Evolutionary conservation across 2,888 invertebrate genomes (phyloP).

Genomic region (Epirrhoe tristata): DNA sequence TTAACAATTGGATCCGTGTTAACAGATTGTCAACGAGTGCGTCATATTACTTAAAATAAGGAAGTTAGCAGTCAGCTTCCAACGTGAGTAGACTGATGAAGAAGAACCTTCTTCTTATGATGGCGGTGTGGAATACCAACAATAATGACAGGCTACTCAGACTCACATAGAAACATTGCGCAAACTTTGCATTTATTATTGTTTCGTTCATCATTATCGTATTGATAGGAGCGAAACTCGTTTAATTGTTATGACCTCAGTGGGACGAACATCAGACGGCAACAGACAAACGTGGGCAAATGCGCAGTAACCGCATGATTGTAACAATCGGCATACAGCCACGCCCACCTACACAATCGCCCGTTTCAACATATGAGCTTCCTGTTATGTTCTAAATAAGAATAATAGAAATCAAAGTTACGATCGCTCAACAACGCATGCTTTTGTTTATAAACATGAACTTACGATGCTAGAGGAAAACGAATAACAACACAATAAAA

Average conservation of each 20-base stretch:
- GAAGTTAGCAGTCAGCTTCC: constrained; percentile 22
- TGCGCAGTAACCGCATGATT: constrained; percentile 69
- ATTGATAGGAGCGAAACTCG: constrained; percentile 60
- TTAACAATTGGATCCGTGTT: neutral
- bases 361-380: constrained; percentile 68
- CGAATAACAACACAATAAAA: constrained; percentile 23
- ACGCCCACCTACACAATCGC: constrained; percentile 74
- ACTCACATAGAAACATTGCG: constrained; percentile 21
- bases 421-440: constrained; percentile 16
- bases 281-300: constrained; percentile 55
- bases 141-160: neutral
- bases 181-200: constrained; percentile 39
- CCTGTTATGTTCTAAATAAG: constrained; percentile 67
- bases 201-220: constrained; percentile 24
- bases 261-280: constrained; percentile 52
- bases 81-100: constrained; percentile 30
- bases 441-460: constrained; percentile 36
- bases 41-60: constrained; percentile 20
- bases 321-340: constrained; percentile 65
- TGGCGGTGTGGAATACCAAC: constrained; percentile 4
- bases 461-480: constrained; percentile 25
- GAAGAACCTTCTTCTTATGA: constrained; percentile 10
- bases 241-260: constrained; percentile 66
- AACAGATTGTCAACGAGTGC: constrained; percentile 23
- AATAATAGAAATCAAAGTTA: constrained; percentile 47